Conservation (phyloP, 2,888 invertebrate species). For the Cryptocheilus praepositus region DNA sequence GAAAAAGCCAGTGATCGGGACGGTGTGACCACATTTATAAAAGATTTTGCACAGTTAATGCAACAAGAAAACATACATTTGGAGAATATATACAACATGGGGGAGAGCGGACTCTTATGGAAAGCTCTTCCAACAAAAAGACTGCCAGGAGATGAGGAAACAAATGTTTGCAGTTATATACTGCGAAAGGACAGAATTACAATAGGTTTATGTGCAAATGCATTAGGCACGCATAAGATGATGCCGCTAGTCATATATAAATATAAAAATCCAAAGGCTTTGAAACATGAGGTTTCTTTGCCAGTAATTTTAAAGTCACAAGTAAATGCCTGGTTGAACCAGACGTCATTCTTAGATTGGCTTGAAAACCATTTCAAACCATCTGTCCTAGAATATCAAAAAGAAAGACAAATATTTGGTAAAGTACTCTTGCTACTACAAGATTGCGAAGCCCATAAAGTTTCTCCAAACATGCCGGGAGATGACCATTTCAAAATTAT, state of each 20-base stretch:
- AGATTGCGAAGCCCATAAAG: conserved; percentile 35
- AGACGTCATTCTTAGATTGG: conserved; percentile 47
- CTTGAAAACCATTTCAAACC: conserved; percentile 45
- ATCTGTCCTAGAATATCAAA: conserved; percentile 30
- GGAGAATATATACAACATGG: conserved; percentile 51
- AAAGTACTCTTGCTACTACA: conserved; percentile 44
- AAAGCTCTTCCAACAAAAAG: conserved; percentile 47
- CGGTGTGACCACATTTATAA: no score
- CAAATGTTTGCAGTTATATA: conserved; percentile 48
- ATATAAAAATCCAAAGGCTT: no score
- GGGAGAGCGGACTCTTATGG: conserved; percentile 54
- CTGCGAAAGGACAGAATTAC: conserved; percentile 53
- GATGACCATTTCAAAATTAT: conserved; percentile 36
- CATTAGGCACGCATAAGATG: conserved; percentile 54
- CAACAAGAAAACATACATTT: background rate
- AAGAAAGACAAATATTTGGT: conserved; percentile 11
- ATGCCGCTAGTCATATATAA: no score
- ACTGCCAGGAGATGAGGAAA: conserved; percentile 39
- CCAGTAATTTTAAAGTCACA: conserved; percentile 39
- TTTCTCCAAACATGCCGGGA: background rate
- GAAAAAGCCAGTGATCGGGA: no score
- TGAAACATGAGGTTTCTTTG: no score
- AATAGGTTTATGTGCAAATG: conserved; percentile 56
- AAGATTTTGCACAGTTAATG: no score
- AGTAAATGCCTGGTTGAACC: conserved; percentile 55